Conservation (phyloP, 2,797 vertebrate species). For the Galago senegalensis region DNA sequence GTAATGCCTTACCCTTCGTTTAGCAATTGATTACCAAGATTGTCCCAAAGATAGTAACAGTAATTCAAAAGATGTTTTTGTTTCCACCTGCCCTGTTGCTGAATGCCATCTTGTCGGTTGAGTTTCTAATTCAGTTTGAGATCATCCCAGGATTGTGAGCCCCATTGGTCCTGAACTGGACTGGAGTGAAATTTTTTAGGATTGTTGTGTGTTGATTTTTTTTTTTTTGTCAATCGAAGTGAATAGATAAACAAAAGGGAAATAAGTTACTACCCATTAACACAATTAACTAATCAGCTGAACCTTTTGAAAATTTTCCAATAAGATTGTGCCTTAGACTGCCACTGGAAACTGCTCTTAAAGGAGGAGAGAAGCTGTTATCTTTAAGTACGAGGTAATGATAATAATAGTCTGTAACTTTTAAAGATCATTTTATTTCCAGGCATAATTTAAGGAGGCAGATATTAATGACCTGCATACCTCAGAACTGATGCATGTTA, state of each 20-base stretch:
- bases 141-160: slow-evolving; percentile 39
- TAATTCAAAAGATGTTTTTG: slow-evolving; percentile 22
- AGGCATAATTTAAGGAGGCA: slow-evolving; percentile 32
- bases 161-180: background rate
- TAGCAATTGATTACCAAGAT: slow-evolving; percentile 8
- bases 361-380: slow-evolving; percentile 3
- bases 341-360: background rate
- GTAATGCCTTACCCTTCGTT: background rate
- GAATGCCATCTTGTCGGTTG: background rate
- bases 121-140: background rate
- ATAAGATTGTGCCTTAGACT: background rate
- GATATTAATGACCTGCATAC: background rate
- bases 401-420: slow-evolving; percentile 18
- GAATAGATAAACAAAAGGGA: background rate
- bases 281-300: background rate
- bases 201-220: background rate
- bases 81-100: background rate
- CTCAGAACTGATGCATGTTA: background rate
- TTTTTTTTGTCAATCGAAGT: background rate
- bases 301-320: background rate
- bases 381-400: background rate
- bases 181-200: background rate
- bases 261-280: background rate
- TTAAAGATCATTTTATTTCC: slow-evolving; percentile 29
- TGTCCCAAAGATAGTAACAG: background rate